Evolutionary conservation across 2,797 vertebrate genomes (phyloP), one percentile per base, ranked within the genome.

Genomic region (Scolopax rusticola): DNA sequence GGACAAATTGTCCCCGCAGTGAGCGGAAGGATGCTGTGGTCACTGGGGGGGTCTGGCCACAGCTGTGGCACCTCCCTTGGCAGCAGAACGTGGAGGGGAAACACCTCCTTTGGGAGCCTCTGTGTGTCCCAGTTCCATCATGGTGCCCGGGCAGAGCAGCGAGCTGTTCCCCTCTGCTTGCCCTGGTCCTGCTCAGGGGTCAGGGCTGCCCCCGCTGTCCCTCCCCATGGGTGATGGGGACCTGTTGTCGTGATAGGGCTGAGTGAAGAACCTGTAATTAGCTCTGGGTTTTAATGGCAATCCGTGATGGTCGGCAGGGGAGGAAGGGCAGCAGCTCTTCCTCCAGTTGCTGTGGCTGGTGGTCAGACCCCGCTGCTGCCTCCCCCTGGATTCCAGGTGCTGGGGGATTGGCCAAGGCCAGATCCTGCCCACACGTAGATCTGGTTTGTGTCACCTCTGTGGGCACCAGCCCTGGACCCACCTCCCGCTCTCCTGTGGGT

Each of bases 81-180:
- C 28, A 51, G 48, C 28, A 24, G 21, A 41, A 12, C 3, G 1
- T 1, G 5, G 47, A 43, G 24, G 28, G 47, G 4, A 5, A 16
- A 28, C 16, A 5, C 4, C 43, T 28, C 64, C 36, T 11, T 9
- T 64, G 67, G 61, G 57, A 85, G 56, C 32, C 23, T 30, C 40
- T 47, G 28, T 1, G 0, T 21, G 41, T 53, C 56, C 73, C 0
- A 0, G 30, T 50, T 7, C 78, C 41, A 15, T 76, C 1, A 0
- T 21, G 5, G 60, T 32, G 54, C 23, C 53, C 0, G 0, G 51
- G 38, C 2, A 0, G n/a, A 2, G 50, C 50, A 14, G 48, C 0
- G 5, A 48, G 56, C 12, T 1, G 1, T 47, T 70, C 36, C 57
- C 13, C 5, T 73, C 43, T 1, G 2, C 78, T 48, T 5, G 0